Base-by-base conservation (phyloP, 2,113 vertebrate species). In the Bettongia penicillata region DNA sequence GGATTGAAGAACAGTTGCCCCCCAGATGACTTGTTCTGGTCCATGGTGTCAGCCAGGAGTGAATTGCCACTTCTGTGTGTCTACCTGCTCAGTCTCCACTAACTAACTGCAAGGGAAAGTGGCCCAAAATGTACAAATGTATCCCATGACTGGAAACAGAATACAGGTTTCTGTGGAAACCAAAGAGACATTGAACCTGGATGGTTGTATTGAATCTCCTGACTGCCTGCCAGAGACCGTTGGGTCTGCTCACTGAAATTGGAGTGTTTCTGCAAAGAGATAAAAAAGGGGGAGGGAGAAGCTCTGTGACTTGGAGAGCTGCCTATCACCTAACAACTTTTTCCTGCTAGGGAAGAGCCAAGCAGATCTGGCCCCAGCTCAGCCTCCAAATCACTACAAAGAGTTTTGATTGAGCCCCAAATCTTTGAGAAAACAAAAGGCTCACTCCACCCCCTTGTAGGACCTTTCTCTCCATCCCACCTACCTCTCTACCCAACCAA, bases 141-240 rank as follows among this genome's bases (percentile, higher is more conserved):
- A 90, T 19, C 37, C 53, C 90, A 77, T 37, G 37, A 43, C 95
- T 97, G 61, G 68, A 98, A 97, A 97, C 97, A 97, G 95, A 53
- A 31, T 7, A 0, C 0, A 0, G 5, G 97, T 97, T 97, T 89
- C 97, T 94, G 94, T 92, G 95, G 97, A 93, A 93, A 97, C 94
- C 48, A 43, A 84, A 24, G 50, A 49, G 89, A 51, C 93, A n/a
- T 43, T 92, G 93, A 53, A 97, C 94, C 95, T 3, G 92, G n/a
- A 89, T 28, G 94, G 93, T 91, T 98, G 95, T 93, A 96, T 91
- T 50, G 14, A 94, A 51, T 57, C 48, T 49, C 43, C n/a, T 43
- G 51, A 0, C 51, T 94, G 48, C 51, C 47, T 0, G 48, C 53
- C 97, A 91, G 50, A 95, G 93, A 95, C 93, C 51, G 90, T 90